Evolutionary conservation across 2,113 vertebrate genomes (phyloP), one percentile per base, ranked within the genome.

Genomic region (mouse (Mus musculus)): DNA sequence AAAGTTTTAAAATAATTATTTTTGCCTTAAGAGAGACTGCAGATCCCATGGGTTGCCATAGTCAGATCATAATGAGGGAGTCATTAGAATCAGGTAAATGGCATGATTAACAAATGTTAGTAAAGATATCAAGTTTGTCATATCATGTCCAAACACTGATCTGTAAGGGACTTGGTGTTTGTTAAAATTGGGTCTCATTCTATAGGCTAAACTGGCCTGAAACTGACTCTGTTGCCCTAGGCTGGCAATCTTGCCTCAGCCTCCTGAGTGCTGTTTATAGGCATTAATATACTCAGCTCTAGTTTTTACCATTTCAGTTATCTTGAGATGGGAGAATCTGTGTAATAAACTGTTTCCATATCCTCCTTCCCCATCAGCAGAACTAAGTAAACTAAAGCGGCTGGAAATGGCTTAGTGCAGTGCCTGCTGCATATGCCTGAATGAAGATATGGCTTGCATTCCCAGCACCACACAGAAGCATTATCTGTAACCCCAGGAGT

Each of bases 351-450:
- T 56, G 33, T 75, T 96, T 96, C 49, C 28, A 61, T 69, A 67
- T 19, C 17, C 61, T 72, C 36, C 39, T 36, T 20, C 20, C 20
- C 7, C 59, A 72, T 33, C 13, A 72, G 49, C 6, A 92, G n/a
- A 94, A 96, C 80, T 91, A 80, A 82, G 93, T 54, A 36, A 78
- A 91, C 7, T 88, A 61, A 67, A n/a, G 30, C 87, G 46, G 72
- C 28, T 73, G 49, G 69, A 59, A 26, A 30, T 67, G 36, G 39
- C 61, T 28, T 42, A 30, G 20, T 30, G 10, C 16, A 33, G 28
- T 49, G 84, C 16, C 24, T 67, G 39, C 2, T 49, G 19, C 2
- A 67, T 30, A 67, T 39, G 61, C 22, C 49, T 49, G 49, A 49
- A 17, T 28, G 19, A 46, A n/a, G 82, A 33, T 12, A 12, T 33